Percentiles rank a stretch among this genome's conserved stretches.
phyloP scores from a whole-genome alignment of 2,797 vertebrate species.

The Psittacula derbiana region DNA sequence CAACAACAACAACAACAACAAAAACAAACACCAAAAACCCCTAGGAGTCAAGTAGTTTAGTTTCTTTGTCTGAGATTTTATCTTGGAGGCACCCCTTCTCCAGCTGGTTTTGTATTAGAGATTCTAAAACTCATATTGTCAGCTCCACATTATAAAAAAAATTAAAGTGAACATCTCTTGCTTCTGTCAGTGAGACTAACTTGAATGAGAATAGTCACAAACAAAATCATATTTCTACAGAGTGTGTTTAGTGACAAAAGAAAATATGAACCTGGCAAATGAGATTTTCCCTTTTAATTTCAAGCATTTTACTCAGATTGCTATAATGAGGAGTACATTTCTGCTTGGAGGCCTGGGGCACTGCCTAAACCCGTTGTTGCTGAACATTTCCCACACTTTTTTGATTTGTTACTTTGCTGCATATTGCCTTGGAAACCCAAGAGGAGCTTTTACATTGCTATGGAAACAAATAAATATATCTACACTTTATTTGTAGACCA shows the following conservation, averaged over 20 bases:
- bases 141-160: background rate
- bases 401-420: conserved; percentile 49
- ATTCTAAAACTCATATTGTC: background rate
- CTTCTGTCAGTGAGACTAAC: background rate
- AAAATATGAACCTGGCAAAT: background rate
- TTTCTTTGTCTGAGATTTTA: background rate
- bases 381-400: conserved; percentile 23
- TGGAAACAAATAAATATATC: conserved; percentile 71
- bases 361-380: conserved; percentile 26
- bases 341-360: background rate
- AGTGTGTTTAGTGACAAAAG: background rate
- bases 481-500: conserved; percentile 66
- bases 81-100: background rate
- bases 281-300: background rate
- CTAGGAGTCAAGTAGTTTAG: background rate
- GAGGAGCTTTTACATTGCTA: conserved; percentile 57
- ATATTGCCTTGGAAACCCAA: conserved; percentile 70
- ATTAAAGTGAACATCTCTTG: background rate
- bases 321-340: background rate
- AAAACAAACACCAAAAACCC: too few species aligned
- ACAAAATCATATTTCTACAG: background rate
- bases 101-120: background rate
- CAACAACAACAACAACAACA: background rate
- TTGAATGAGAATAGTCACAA: background rate
- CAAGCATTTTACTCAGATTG: background rate